Percentiles rank a stretch among this genome's conserved stretches.
Evolutionary conservation across 2,797 vertebrate species (phyloP).

Genomic region (Micrastur ruficollis): DNA sequence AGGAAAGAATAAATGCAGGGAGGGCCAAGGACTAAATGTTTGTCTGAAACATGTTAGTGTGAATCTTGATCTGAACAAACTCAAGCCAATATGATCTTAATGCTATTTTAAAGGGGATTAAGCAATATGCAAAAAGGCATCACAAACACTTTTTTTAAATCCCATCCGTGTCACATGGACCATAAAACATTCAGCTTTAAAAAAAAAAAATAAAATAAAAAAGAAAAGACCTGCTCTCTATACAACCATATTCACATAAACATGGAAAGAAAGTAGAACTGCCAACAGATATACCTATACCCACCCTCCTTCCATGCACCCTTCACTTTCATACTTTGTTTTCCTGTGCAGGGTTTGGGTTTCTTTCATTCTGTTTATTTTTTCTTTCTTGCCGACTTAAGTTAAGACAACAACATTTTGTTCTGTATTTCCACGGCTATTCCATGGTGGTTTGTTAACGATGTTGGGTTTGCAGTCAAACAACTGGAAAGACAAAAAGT

Average conservation of each 20-base stretch:
- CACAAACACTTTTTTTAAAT: not conserved
- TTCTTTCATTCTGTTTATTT: conserved; percentile 9
- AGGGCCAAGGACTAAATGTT: not conserved
- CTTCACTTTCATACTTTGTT: not conserved
- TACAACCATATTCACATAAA: not conserved
- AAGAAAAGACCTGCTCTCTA: not conserved
- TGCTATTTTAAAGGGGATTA: not conserved
- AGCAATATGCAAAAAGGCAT: not conserved
- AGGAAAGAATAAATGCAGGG: not conserved
- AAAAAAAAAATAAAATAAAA: not conserved
- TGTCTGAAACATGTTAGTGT: not conserved
- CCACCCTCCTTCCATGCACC: not conserved
- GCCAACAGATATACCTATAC: not conserved
- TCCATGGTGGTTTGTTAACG: conserved; percentile 37
- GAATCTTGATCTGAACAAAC: not conserved
- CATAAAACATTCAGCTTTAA: fast-evolving
- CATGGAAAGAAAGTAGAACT: not conserved
- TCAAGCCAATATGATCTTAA: not conserved
- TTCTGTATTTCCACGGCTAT: not conserved
- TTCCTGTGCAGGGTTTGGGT: not conserved
- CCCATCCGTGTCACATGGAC: not conserved
- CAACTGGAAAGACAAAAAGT: not conserved
- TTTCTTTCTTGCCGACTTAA: not conserved
- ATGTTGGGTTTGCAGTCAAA: conserved; percentile 31
- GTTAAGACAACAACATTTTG: conserved; percentile 17